phyloP scores from a whole-genome alignment of 1,140 invertebrate genomes.

The Apocrypta bakeri region DNA sequence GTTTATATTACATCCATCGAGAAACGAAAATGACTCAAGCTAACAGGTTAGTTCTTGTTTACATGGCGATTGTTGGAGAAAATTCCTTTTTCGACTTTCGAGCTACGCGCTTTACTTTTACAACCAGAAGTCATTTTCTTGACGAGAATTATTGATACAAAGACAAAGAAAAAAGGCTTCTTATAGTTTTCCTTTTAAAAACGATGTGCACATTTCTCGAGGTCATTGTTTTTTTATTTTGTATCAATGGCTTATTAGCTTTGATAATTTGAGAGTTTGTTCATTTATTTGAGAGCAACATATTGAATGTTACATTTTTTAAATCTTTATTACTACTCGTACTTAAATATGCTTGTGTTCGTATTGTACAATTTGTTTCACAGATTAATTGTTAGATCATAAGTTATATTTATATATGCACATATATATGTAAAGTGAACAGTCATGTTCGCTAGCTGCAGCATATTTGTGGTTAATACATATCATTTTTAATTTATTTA shows the following conservation, averaged over 20 bases:
- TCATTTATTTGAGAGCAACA: not conserved
- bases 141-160: not conserved
- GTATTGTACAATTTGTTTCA: not conserved
- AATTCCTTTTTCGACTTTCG: not conserved
- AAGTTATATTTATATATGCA: not conserved
- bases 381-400: not conserved
- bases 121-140: not conserved
- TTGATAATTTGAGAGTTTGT: not conserved
- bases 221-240: not conserved
- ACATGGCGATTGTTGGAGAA: not conserved
- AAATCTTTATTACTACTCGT: not conserved
- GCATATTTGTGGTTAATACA: not conserved
- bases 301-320: not conserved
- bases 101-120: not conserved
- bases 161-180: not conserved
- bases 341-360: too few species aligned
- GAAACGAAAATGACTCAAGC: constrained; percentile 54
- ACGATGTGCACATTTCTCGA: not conserved
- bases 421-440: not conserved
- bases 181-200: not conserved
- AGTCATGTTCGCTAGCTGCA: not conserved
- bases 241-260: not conserved
- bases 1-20: not conserved
- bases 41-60: constrained; percentile 55
- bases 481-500: not conserved